phyloP scores from a whole-genome alignment of 2,797 vertebrate species.

The Calcarius lapponicus region DNA sequence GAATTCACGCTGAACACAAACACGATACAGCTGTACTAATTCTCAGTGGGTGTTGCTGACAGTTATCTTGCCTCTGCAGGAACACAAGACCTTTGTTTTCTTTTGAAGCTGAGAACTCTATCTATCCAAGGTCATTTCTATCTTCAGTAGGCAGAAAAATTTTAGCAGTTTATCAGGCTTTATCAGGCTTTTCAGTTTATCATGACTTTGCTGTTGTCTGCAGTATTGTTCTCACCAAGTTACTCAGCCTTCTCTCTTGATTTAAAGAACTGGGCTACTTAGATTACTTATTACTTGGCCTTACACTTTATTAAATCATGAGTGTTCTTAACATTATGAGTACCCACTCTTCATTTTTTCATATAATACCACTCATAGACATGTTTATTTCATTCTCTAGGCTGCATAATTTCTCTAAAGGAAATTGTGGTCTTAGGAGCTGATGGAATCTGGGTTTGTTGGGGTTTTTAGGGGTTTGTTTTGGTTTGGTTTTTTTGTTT shows the following conservation, averaged over 20 bases:
- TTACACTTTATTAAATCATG: neutral
- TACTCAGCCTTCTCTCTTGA: neutral
- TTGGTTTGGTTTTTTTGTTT: neutral
- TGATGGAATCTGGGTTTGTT: neutral
- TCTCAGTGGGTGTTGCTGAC: slow-evolving; percentile 12
- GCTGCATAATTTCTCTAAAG: neutral
- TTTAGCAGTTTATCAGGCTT: neutral
- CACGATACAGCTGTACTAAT: slow-evolving; percentile 15
- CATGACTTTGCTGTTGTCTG: neutral
- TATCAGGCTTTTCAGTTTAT: no score
- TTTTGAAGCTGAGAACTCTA: neutral
- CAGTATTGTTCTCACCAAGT: neutral
- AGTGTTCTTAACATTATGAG: neutral
- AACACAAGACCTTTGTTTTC: neutral
- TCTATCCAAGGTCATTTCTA: neutral
- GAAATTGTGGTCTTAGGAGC: neutral
- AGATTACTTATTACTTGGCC: neutral
- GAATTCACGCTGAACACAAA: neutral
- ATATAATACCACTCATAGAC: neutral
- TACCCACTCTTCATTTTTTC: neutral
- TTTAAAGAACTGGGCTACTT: neutral
- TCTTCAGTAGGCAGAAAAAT: neutral
- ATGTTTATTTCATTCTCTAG: neutral
- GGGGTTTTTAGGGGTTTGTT: neutral
- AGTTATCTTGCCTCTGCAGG: neutral